A percentile compares a stretch with the other conserved stretches of the same genome.
Conservation (phyloP, 2,888 invertebrate genomes). For the Polydrusus pterygomalis region DNA sequence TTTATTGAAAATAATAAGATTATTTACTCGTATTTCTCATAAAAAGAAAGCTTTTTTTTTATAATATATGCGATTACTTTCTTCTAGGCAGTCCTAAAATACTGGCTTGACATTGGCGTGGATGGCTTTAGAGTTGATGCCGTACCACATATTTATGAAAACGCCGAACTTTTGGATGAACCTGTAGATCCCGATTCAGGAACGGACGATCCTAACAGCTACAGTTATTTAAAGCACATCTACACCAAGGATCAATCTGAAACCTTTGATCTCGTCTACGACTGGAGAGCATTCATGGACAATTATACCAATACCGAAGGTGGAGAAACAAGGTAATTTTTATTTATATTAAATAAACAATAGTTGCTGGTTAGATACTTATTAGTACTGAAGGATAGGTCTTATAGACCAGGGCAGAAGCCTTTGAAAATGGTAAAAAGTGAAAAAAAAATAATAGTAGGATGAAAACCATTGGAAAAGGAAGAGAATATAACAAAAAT, state of each 20-base stretch:
- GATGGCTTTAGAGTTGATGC: conserved; percentile 92
- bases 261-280: conserved; percentile 78
- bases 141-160: conserved; percentile 74
- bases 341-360: too few species aligned
- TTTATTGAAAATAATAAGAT: too few species aligned
- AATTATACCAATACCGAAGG: conserved; percentile 71
- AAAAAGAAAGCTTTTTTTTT: too few species aligned
- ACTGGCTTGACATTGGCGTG: conserved; percentile 89
- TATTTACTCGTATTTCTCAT: too few species aligned
- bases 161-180: conserved; percentile 68
- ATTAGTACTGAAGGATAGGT: too few species aligned
- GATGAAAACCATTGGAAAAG: too few species aligned
- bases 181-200: conserved; percentile 62
- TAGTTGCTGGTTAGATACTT: too few species aligned
- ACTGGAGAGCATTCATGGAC: conserved; percentile 79
- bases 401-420: too few species aligned
- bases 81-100: conserved; percentile 79
- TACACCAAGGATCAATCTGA: conserved; percentile 77
- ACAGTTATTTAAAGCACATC: conserved; percentile 77
- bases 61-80: too few species aligned
- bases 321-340: conserved; percentile 67
- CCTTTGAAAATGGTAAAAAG: too few species aligned
- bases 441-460: too few species aligned
- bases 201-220: conserved; percentile 74
- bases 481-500: too few species aligned